phyloP scores from a whole-genome alignment of 2,797 vertebrate genomes.

The Xenentodon cancila region DNA sequence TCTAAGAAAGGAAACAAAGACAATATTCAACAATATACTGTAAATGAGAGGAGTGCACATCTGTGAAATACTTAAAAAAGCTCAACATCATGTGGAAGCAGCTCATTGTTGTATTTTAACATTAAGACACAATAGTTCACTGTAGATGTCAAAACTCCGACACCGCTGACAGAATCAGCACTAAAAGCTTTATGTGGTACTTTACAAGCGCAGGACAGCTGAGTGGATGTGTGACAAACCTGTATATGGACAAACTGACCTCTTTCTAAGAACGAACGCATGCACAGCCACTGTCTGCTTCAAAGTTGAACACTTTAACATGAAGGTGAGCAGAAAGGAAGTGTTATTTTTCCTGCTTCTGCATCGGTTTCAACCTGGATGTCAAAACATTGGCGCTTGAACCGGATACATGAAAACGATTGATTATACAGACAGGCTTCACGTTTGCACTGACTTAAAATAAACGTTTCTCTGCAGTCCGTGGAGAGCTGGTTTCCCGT shows the following conservation, averaged over 20 bases:
- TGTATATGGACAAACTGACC: slow-evolving; percentile 21
- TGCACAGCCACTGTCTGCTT: neutral
- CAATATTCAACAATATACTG: neutral
- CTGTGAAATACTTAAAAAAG: slow-evolving; percentile 23
- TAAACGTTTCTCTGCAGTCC: no score
- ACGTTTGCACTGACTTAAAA: no score
- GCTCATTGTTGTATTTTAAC: neutral
- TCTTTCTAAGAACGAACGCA: slow-evolving; percentile 49
- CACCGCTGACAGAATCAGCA: slow-evolving; percentile 4
- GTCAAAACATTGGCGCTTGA: no score
- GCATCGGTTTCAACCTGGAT: no score
- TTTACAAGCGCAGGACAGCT: slow-evolving; percentile 7
- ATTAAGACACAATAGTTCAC: neutral
- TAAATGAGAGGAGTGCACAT: slow-evolving; percentile 28
- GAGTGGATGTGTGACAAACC: slow-evolving; percentile 26
- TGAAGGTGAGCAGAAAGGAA: no score
- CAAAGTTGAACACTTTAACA: no score
- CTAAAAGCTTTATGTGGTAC: slow-evolving; percentile 10
- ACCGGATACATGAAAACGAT: no score
- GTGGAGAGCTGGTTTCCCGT: no score
- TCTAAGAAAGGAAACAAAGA: no score
- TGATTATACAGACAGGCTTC: no score
- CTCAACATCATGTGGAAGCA: slow-evolving; percentile 16
- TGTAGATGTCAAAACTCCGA: slow-evolving; percentile 8
- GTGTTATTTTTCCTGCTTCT: no score